Percentiles rank a stretch among this genome's conserved stretches.
Conservation (phyloP, 2,888 invertebrate species). For the Trimorus sp. region DNA sequence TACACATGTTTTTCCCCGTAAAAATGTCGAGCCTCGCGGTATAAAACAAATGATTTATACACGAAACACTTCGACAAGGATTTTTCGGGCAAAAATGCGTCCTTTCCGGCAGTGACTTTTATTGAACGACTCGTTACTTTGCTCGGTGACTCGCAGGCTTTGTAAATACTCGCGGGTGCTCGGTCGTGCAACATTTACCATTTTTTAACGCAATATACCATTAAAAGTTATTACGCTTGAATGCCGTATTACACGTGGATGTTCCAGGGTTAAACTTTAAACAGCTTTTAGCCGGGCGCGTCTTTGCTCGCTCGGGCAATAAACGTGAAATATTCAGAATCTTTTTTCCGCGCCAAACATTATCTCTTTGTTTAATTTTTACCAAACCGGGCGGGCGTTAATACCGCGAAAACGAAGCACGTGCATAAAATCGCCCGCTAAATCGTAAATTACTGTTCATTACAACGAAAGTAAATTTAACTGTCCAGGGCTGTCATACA, state of each 20-base stretch:
- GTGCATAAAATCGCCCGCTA: conserved; percentile 9
- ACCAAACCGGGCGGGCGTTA: conserved; percentile 26
- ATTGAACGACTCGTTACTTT: conserved; percentile 31
- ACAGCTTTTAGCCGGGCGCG: conserved; percentile 36
- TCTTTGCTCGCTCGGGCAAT: conserved; percentile 27
- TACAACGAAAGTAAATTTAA: conserved; percentile 30
- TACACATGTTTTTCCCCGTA: no score
- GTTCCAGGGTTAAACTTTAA: conserved; percentile 38
- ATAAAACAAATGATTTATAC: conserved; percentile 5
- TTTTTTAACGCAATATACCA: conserved; percentile 29
- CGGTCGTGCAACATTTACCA: conserved; percentile 27
- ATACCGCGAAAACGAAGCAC: conserved; percentile 16
- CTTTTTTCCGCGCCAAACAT: conserved; percentile 33
- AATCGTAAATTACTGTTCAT: conserved; percentile 28
- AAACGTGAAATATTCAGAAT: conserved; percentile 39
- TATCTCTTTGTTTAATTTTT: conserved; percentile 44
- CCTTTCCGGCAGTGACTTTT: conserved; percentile 22
- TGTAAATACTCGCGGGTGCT: conserved; percentile 18
- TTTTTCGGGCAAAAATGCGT: conserved; percentile 3
- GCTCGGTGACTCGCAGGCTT: conserved; percentile 14
- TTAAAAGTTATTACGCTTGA: conserved; percentile 32
- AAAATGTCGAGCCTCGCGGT: not conserved
- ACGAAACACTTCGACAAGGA: not conserved
- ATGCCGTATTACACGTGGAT: conserved; percentile 30
- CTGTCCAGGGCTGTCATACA: not conserved